phyloP scores from a whole-genome alignment of 1,140 invertebrate genomes.

The Apis dorsata region DNA sequence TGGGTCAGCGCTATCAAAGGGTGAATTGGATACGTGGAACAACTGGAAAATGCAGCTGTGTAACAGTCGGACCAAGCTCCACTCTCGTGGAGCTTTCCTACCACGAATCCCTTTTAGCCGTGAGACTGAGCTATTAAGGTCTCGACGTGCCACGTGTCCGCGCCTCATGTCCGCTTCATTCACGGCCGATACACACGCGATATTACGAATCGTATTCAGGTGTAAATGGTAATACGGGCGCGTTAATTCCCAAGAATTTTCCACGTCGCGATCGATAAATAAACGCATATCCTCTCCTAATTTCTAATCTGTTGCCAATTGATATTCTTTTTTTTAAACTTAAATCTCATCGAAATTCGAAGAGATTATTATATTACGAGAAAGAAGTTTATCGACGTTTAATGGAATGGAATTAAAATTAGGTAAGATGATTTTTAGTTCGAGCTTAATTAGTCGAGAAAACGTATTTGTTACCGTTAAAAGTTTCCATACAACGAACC shows the following conservation, averaged over 20 bases:
- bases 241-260: background rate
- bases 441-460: no score
- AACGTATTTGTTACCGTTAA: conserved; percentile 5
- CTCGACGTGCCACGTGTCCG: conserved; percentile 44
- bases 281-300: no score
- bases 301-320: no score
- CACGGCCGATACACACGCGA: conserved; percentile 7
- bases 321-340: no score
- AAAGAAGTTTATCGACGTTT: no score
- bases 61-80: background rate
- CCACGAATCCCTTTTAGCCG: conserved; percentile 41
- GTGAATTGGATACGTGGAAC: conserved; percentile 16
- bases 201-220: background rate
- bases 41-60: conserved; percentile 34
- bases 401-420: no score
- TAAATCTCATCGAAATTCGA: no score
- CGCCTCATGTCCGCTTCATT: conserved; percentile 14
- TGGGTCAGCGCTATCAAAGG: conserved; percentile 32
- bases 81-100: conserved; percentile 20
- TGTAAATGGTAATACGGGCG: background rate
- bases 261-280: background rate
- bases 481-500: background rate
- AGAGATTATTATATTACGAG: no score
- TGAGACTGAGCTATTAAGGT: conserved; percentile 44
- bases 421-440: background rate